phyloP scores from a whole-genome alignment of 2,113 vertebrate genomes.

The Scophthalmus maximus region DNA sequence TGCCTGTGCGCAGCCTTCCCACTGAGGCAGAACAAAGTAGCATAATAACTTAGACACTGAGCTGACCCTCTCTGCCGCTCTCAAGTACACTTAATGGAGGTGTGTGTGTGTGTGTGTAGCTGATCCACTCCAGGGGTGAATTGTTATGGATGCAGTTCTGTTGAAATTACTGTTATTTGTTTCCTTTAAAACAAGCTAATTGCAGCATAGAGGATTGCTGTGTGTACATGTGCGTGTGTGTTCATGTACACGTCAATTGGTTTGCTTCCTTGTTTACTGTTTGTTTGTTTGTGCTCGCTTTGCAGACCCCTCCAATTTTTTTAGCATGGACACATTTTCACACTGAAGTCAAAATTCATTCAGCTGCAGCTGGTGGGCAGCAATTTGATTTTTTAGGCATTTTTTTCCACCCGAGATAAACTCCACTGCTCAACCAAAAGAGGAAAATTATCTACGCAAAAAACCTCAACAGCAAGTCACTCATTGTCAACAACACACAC shows the following conservation, averaged over 20 bases:
- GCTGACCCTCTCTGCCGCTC: slow-evolving; percentile 76
- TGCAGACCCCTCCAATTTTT: slow-evolving; percentile 69
- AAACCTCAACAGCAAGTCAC: too few relatives aligned
- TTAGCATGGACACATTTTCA: slow-evolving; percentile 72
- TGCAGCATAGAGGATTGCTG: slow-evolving; percentile 64
- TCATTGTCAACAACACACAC: too few relatives aligned
- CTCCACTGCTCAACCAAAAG: slow-evolving; percentile 12
- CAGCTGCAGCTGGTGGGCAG: slow-evolving; percentile 65
- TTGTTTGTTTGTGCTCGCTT: slow-evolving; percentile 73
- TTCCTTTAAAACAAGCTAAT: slow-evolving; percentile 83
- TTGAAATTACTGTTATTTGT: slow-evolving; percentile 82
- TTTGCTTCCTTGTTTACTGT: slow-evolving; percentile 74
- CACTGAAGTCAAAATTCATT: slow-evolving; percentile 54
- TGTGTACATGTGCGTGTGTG: slow-evolving; percentile 12
- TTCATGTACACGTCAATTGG: slow-evolving; percentile 40
- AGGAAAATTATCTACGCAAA: background rate
- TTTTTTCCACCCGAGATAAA: slow-evolving; percentile 5
- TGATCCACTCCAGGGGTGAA: slow-evolving; percentile 77
- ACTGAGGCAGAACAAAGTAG: slow-evolving; percentile 80
- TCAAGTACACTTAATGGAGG: slow-evolving; percentile 76
- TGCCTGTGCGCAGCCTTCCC: slow-evolving; percentile 59
- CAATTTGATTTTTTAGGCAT: slow-evolving; percentile 60
- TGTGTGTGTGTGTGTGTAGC: slow-evolving; percentile 43
- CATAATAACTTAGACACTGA: slow-evolving; percentile 79
- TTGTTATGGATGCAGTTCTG: slow-evolving; percentile 77